Percentiles rank a stretch among this genome's conserved stretches.
phyloP scores from a whole-genome alignment of 2,113 vertebrate genomes.

The Misgurnus mizolepis region DNA sequence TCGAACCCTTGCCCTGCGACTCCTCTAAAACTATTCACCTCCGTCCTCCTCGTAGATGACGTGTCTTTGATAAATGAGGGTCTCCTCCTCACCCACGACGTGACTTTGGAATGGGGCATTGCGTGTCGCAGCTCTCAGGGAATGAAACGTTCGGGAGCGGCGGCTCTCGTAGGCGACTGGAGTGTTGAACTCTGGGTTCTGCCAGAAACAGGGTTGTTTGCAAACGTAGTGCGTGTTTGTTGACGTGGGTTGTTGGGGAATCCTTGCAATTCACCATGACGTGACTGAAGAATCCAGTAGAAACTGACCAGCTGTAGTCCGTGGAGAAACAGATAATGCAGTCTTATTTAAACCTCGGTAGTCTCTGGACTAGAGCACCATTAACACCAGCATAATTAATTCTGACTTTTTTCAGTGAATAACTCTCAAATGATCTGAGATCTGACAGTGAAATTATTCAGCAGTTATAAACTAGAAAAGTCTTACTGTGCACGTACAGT shows the following conservation, averaged over 20 bases:
- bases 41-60: conserved; percentile 18
- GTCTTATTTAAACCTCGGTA: conserved; percentile 49
- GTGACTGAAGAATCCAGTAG: conserved; percentile 17
- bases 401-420: conserved; percentile 35
- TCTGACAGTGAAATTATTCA: background rate
- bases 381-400: conserved; percentile 57
- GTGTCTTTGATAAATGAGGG: conserved; percentile 24
- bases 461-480: background rate
- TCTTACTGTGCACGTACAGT: background rate
- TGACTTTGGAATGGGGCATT: background rate
- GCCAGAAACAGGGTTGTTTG: conserved; percentile 23
- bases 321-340: background rate
- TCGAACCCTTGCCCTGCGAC: conserved; percentile 15
- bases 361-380: conserved; percentile 50
- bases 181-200: conserved; percentile 41
- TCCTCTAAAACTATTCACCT: conserved; percentile 21
- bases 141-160: background rate
- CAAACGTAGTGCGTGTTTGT: conserved; percentile 44
- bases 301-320: conserved; percentile 5
- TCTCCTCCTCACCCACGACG: conserved; percentile 28
- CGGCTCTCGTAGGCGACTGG: background rate
- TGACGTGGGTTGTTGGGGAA: conserved; percentile 52
- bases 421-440: conserved; percentile 26
- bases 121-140: background rate
- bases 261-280: conserved; percentile 54